Evolutionary conservation across 2,888 invertebrate species (phyloP), one percentile per base, ranked within the genome.

Genomic region (Dendrolimus houi): DNA sequence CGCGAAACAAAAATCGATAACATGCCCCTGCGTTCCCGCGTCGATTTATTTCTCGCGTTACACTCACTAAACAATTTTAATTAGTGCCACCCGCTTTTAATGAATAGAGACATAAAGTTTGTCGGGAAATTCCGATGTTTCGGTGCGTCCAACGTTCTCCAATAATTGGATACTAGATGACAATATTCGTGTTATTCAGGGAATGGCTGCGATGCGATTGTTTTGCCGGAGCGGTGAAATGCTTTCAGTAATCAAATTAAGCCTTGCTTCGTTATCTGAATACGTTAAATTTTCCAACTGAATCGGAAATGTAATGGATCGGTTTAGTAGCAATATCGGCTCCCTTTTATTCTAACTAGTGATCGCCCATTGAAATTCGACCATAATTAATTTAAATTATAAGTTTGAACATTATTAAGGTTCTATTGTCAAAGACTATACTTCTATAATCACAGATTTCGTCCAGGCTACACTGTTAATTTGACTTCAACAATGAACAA

Each of bases 151-250:
- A 29, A 29, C 29, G 78, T 77, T 71, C 79, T 70, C 63, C 70
- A 71, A 78, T 85, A 85, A 85, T 84, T 85, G 83, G 85, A 60
- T 75, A 80, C 82, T 71, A 81, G 81, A 77, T 77, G 81, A 82
- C 65, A 75, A 75, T 75, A 81, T 81, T 72, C 67, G 64, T 63
- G 72, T 12, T 9, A 47, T 47, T 47, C 47, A 9, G 9, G 47
- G 47, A 47, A 47, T 12, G 47, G 9, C 9, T 47, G 47, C 47
- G 47, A 47, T 47, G 47, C 47, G 47, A 47, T 47, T 47, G 47
- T 47, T 47, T 47, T 8, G 47, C 47, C 12, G 9, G 9, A 6
- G 9, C 47, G 47, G 47, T 3, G 47, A 47, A 47, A 47, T 47
- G 47, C 9, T 47, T 47, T 47, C 47, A 47, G 8, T 47, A 47